These are phyloP conservation scores for Stigmatopora nigra DNA, from an alignment of 2,113 vertebrate genomes.

Conservation along the genomic window DNA sequence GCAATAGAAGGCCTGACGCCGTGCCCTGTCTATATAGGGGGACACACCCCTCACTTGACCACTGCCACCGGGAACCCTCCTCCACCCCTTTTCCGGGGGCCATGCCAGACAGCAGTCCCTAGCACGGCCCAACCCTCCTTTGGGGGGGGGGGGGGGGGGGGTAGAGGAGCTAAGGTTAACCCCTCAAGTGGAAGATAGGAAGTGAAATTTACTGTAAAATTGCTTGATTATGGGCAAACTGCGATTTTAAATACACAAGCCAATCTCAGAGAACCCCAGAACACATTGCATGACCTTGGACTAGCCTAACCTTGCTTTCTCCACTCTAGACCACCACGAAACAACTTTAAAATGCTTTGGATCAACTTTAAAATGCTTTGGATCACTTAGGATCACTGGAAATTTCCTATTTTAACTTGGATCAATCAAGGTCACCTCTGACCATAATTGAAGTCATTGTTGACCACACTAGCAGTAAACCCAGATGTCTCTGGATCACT, in stretches of 20 bases:
- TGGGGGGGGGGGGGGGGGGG: no score
- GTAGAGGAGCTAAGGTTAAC: neutral
- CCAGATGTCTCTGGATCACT: neutral
- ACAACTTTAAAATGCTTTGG: neutral
- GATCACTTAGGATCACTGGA: no score
- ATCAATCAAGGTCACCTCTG: neutral
- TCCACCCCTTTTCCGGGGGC: neutral
- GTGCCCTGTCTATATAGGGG: constrained; percentile 65
- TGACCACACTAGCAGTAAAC: neutral
- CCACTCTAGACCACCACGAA: neutral
- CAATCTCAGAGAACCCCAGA: neutral
- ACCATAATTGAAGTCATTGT: neutral
- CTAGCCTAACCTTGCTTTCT: neutral
- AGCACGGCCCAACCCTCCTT: neutral
- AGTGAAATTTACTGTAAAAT: neutral
- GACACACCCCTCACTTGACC: constrained; percentile 62
- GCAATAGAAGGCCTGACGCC: constrained; percentile 55
- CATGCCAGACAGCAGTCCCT: neutral
- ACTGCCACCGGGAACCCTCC: constrained; percentile 26
- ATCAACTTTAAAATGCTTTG: neutral
- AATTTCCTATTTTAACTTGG: neutral
- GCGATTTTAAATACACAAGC: neutral
- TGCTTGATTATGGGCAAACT: neutral
- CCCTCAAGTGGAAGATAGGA: neutral
- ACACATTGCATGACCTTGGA: neutral